Evolutionary conservation across 2,113 vertebrate genomes (phyloP).

Genomic region (Spheniscus mendiculus): DNA sequence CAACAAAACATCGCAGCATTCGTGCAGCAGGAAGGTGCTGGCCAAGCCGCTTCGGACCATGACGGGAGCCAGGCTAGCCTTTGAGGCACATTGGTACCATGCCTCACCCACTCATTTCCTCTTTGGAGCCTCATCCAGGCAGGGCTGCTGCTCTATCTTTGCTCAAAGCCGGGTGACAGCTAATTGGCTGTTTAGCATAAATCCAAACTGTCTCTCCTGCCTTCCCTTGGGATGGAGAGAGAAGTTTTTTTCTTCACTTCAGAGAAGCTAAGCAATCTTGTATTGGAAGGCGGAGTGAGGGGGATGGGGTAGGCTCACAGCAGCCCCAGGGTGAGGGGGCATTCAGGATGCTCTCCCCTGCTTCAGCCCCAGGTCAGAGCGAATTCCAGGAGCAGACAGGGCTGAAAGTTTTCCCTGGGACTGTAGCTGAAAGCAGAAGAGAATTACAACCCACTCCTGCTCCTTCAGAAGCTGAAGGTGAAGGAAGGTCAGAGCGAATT

Average conservation of each 20-base stretch:
- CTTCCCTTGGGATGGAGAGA: not conserved
- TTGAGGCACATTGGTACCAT: rapidly evolving
- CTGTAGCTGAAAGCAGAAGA: not conserved
- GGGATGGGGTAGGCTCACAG: not conserved
- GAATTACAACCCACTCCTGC: not conserved
- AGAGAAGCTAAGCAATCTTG: not conserved
- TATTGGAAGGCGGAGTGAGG: not conserved
- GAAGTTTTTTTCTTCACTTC: not conserved
- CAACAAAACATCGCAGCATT: rapidly evolving
- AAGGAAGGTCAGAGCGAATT: not conserved
- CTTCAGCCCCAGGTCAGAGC: not conserved
- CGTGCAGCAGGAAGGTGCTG: not conserved
- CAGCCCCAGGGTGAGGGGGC: not conserved
- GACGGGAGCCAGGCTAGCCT: rapidly evolving
- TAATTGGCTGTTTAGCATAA: not conserved
- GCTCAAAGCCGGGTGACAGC: not conserved
- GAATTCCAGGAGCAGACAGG: not conserved
- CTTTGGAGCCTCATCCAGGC: not conserved
- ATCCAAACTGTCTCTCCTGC: not conserved
- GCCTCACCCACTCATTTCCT: not conserved
- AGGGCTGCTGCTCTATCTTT: not conserved
- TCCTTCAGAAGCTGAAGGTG: not conserved
- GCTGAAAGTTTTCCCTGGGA: not conserved
- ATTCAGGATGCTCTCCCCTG: not conserved
- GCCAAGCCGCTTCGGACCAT: rapidly evolving